Base-by-base conservation (phyloP, 2,888 invertebrate genomes). In the Lepidocyrtoides sp. region DNA sequence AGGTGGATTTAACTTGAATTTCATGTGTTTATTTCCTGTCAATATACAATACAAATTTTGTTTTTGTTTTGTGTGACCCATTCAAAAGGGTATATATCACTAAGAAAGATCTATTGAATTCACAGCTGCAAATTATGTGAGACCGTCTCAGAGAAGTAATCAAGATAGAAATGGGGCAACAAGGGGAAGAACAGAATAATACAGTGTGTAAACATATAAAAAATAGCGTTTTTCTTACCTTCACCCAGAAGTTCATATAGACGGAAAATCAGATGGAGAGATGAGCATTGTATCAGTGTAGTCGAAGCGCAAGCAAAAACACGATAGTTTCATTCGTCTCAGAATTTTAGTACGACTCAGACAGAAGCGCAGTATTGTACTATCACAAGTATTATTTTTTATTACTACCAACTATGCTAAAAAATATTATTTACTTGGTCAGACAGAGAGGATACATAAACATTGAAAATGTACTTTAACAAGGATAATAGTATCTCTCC, bases 261-360 rank as follows among this genome's bases (percentile, higher is more conserved):
- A 60, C 20, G 60, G 60, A 60, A 60, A 60, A 60, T 60, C 60
- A 60, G 60, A 60, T 54, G 54, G 3, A 17, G 14, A n/a, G n/a
- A n/a, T 60, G 60, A 20, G 60, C 60, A 60, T 60, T 20, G 60
- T 60, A n/a, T n/a, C n/a, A n/a, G n/a, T n/a, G n/a, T n/a, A n/a
- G n/a, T n/a, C n/a, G n/a, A n/a, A n/a, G n/a, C n/a, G 20, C 26
- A 60, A 5, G 20, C 60, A 20, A 60, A 20, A 20, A 12, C 60
- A 20, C 8, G 2, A 20, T 20, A 12, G 20, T 17, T 20, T 60
- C 26, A 23, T 8, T 48, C 12, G 48, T 5, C 7, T 48, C 14
- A 8, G 2, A 12, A 4, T 2, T 12, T 36, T 51, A 14, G 51
- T 12, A n/a, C n/a, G n/a, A n/a, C n/a, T n/a, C n/a, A n/a, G n/a